Evolutionary conservation across 2,113 vertebrate species (phyloP), one percentile per base, ranked within the genome.

Genomic region (Rhagologus leucostigma): DNA sequence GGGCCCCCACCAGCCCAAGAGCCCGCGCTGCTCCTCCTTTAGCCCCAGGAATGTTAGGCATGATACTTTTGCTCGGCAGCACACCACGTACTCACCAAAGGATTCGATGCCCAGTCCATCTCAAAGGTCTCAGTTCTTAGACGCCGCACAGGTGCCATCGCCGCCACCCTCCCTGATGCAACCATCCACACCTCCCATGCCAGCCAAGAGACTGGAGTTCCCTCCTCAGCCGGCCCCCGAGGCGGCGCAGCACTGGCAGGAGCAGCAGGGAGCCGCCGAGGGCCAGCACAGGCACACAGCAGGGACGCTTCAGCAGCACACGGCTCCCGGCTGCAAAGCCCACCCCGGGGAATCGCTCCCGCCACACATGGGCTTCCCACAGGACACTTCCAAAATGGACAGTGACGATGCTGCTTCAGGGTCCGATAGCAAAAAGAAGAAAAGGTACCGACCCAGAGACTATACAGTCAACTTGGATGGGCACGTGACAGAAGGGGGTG

Each of bases 401-500:
- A 98, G 98, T 5, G 98, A 98, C 3, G 96, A 98, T 69, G 95
- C 97, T 67, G 96, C 97, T 5, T 98, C 95, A 27, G 97, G 98
- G 55, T 98, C 97, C 2, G 98, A 98, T 27, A 98, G 98, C 89
- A 99, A 98, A 93, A 99, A 98, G 98, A 98, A 98, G 94, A 99
- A 98, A 96, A 99, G 98, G 97, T 98, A 98, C 96, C 98, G 98
- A 76, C 93, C 98, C 56, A 98, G 98, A 84, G 98, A 99, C 97
- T 98, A 98, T 53, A 87, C 96, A 0, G 97, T 98, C 64, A 99
- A 98, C 91, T 90, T 98, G 96, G 98, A 98, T 3, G 98, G 98
- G 89, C 98, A 98, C 64, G 94, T 91, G 73, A 87, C 97, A 33
- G 98, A 99, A 92, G 98, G 98, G 8, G 91, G 97, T 23, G 98